Conservation (phyloP, 2,113 vertebrate genomes). For the Lagopus muta region DNA sequence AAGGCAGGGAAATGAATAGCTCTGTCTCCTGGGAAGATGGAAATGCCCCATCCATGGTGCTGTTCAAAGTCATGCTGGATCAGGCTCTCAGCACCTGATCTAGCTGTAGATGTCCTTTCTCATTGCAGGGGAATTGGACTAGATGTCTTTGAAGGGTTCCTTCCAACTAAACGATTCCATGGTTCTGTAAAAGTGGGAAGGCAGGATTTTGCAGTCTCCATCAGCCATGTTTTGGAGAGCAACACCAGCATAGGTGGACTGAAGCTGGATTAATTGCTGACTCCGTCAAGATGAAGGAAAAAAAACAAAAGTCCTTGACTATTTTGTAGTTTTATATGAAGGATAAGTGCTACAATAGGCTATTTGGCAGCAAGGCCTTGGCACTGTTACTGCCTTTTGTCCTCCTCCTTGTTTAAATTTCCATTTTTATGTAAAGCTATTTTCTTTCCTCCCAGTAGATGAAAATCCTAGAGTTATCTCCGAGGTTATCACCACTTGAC, state of each 20-base stretch:
- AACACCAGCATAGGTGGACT: background rate
- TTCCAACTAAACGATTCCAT: background rate
- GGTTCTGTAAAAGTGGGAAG: background rate
- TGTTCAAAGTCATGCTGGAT: background rate
- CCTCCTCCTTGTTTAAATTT: constrained; percentile 1
- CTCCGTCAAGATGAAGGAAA: background rate
- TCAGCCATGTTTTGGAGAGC: background rate
- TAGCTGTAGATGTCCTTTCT: background rate
- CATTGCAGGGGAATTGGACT: background rate
- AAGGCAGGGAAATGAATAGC: background rate
- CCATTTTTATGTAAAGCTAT: constrained; percentile 52
- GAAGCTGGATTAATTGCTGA: background rate
- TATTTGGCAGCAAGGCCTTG: constrained; percentile 28
- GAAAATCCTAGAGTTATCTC: constrained; percentile 6
- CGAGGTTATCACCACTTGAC: constrained; percentile 1
- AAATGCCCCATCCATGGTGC: background rate
- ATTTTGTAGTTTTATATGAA: background rate
- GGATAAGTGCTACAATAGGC: background rate
- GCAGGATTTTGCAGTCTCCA: background rate
- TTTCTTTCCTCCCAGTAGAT: constrained; percentile 16
- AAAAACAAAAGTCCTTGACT: background rate
- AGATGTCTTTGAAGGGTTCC: background rate
- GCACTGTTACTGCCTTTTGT: constrained; percentile 22
- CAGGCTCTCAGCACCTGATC: background rate
- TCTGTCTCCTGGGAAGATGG: background rate